A percentile compares a stretch with the other conserved stretches of the same genome.
These are phyloP conservation scores for Holacanthus passer DNA, from an alignment of 2,113 vertebrate species.

Conservation along the genomic window DNA sequence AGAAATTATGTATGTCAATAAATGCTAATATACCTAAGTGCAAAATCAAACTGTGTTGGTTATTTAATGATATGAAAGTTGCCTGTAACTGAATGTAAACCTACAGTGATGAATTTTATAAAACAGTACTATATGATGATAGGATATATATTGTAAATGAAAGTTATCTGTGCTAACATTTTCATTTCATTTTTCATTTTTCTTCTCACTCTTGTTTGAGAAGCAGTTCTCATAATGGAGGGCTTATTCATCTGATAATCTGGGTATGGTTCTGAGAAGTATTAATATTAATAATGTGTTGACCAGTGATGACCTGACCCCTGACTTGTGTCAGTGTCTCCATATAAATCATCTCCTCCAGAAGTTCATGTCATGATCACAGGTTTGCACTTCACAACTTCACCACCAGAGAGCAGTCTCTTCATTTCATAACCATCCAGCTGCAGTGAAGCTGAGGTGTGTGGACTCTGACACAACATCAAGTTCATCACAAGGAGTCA, in stretches of 20 bases:
- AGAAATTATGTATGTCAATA: no score
- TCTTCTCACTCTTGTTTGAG: neutral
- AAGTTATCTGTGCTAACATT: neutral
- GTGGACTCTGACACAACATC: constrained; percentile 18
- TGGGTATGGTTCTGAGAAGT: neutral
- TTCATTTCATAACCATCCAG: neutral
- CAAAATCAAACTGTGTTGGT: no score
- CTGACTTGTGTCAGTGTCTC: neutral
- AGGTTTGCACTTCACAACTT: constrained; percentile 4
- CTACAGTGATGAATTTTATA: neutral
- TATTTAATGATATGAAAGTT: no score
- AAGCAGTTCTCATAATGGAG: neutral
- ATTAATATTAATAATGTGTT: neutral
- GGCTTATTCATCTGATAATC: neutral
- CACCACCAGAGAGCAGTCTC: constrained; percentile 50
- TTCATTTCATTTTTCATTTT: neutral
- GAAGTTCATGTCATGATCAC: neutral
- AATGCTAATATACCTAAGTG: no score
- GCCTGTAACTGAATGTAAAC: neutral
- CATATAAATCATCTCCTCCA: neutral
- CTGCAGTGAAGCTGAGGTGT: constrained; percentile 9
- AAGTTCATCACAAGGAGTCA: neutral
- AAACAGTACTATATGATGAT: no score
- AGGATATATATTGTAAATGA: neutral
- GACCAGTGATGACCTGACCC: neutral